Evolutionary conservation across 1,140 invertebrate genomes (phyloP).

Genomic region (Ladona fulva): DNA sequence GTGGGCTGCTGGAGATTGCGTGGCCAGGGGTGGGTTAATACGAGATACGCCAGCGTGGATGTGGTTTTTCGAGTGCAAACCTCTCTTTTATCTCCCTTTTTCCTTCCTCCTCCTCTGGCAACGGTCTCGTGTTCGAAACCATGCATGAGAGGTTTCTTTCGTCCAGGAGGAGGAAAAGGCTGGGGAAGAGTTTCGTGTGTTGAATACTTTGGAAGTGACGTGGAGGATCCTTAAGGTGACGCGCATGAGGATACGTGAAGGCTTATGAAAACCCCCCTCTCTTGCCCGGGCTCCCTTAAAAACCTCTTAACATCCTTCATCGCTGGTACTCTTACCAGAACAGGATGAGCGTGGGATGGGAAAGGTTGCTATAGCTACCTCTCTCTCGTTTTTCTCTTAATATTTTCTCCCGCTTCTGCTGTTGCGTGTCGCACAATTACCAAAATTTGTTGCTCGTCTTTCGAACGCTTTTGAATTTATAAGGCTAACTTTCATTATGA

Average conservation of each 20-base stretch:
- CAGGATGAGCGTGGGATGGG: not conserved
- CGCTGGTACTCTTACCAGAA: too few species aligned
- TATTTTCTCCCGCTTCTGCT: not conserved
- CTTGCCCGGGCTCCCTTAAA: not conserved
- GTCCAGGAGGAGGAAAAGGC: too few species aligned
- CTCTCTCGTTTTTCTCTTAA: not conserved
- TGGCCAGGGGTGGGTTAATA: not conserved
- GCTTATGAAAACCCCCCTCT: not conserved
- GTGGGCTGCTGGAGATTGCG: not conserved
- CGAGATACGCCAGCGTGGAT: too few species aligned
- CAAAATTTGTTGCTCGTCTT: too few species aligned
- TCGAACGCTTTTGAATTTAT: too few species aligned
- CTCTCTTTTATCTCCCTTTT: not conserved
- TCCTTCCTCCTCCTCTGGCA: too few species aligned
- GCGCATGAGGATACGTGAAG: not conserved
- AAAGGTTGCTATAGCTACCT: not conserved
- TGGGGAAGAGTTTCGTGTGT: not conserved
- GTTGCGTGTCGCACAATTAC: too few species aligned
- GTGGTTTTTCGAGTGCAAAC: not conserved
- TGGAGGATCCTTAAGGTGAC: not conserved
- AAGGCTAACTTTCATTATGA: too few species aligned
- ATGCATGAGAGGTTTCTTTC: too few species aligned
- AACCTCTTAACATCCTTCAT: not conserved
- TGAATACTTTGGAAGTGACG: slow-evolving; percentile 2
- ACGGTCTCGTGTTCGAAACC: too few species aligned